Evolutionary conservation across 2,888 invertebrate genomes (phyloP), one percentile per base, ranked within the genome.

Genomic region (Panorpa germanica): DNA sequence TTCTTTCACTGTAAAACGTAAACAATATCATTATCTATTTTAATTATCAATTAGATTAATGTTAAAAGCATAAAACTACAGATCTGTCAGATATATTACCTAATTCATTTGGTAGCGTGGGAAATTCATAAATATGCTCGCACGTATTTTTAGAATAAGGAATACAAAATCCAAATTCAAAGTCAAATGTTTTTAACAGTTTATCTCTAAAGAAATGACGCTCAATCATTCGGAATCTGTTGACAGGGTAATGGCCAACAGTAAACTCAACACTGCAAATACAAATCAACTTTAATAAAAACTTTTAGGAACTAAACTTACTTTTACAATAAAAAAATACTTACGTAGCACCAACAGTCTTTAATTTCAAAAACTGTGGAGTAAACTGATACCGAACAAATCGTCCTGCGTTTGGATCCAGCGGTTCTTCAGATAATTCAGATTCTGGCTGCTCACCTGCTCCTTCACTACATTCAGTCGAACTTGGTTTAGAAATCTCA

Each of bases 71-170:
- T 21, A 5, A 21, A 19, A 24, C 26, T 23, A 33, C 32, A 16
- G 26, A 34, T 28, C 28, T 11, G 13, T 29, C 25, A 30, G 25
- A 22, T 29, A 26, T 57, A 70, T 68, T 64, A 93, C 93, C 76
- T 46, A 90, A 61, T 45, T 85, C 81, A 29, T 75, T 65, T 36
- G 80, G 74, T 43, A 96, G 63, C 34, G 75, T 65, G 8, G 96
- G 96, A 60, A 98, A 95, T 58, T 96, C 93, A 47, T 98, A 98
- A 55, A 98, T 96, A 55, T 96, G 96, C 59, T 98, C 96, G 54
- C 95, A 95, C 8, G 93, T 90, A 53, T 98, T 98, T 48, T 81
- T 75, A 37, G 91, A 95, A 56, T 83, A 83, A 25, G 96, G 96
- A 57, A 98, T 95, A 54, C 96, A 96, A 55, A 93, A 98, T 26